Percentiles rank a stretch among this genome's conserved stretches.
Evolutionary conservation across 2,797 vertebrate species (phyloP).

Genomic region (Labroides dimidiatus): DNA sequence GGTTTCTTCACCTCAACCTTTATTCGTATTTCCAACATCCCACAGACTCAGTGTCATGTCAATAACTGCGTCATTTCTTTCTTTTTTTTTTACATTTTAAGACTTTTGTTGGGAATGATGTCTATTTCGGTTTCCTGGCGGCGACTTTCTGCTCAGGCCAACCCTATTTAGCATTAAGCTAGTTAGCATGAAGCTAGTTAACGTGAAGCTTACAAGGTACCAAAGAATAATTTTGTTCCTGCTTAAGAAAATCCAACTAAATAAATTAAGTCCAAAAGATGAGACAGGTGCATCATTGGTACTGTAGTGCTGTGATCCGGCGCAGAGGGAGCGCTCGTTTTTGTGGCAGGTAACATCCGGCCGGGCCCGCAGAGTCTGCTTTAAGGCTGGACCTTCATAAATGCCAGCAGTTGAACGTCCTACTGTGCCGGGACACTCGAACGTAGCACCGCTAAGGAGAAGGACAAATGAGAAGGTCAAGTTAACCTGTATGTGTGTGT

Average conservation of each 20-base stretch:
- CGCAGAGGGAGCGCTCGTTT: conserved; percentile 59
- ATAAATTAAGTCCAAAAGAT: neutral
- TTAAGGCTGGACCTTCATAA: conserved; percentile 83
- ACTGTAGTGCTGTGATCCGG: conserved; percentile 45
- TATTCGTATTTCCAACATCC: conserved; percentile 3
- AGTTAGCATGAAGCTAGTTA: conserved; percentile 4
- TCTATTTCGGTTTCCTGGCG: neutral
- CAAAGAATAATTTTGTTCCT: neutral
- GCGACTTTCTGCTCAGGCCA: conserved; percentile 1
- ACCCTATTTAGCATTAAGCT: neutral
- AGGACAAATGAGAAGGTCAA: neutral
- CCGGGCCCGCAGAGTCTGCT: conserved; percentile 79
- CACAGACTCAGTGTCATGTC: neutral
- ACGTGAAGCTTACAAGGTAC: conserved; percentile 22
- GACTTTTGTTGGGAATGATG: neutral
- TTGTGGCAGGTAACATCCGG: conserved; percentile 74
- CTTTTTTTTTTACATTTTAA: neutral
- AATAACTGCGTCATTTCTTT: too few species aligned
- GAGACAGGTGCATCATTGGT: conserved; percentile 41
- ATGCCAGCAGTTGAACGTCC: conserved; percentile 64
- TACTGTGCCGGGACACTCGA: conserved; percentile 50
- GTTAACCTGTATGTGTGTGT: neutral
- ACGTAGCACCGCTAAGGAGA: conserved; percentile 21
- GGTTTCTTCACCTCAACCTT: neutral
- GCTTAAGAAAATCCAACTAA: conserved; percentile 1